phyloP scores from a whole-genome alignment of 2,888 invertebrate species.

The Boloria euphrosyne region DNA sequence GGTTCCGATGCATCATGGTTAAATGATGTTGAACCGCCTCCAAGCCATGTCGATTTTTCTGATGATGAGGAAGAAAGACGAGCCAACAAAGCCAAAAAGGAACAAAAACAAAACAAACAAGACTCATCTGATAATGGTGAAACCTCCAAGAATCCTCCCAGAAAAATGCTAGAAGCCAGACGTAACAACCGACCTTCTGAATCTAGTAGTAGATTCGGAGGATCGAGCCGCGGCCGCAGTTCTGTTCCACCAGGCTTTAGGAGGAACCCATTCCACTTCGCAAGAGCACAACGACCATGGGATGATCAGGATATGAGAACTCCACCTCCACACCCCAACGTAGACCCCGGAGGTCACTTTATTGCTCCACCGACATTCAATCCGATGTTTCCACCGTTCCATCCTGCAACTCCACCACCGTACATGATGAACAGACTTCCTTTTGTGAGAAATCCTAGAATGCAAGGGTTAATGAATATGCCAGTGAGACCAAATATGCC shows the following conservation, averaged over 20 bases:
- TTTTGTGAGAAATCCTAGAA: constrained; percentile 55
- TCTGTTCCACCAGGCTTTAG: constrained; percentile 60
- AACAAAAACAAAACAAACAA: constrained; percentile 52
- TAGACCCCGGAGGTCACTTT: constrained; percentile 38
- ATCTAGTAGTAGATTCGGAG: constrained; percentile 70
- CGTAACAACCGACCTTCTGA: constrained; percentile 73
- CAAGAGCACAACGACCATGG: constrained; percentile 56
- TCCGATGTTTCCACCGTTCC: constrained; percentile 55
- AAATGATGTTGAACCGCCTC: constrained; percentile 92
- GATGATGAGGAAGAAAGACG: constrained; percentile 93
- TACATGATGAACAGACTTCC: constrained; percentile 54
- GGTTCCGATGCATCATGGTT: constrained; percentile 96
- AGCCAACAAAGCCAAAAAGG: constrained; percentile 66
- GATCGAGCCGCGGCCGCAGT: constrained; percentile 63
- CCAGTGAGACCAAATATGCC: constrained; percentile 54
- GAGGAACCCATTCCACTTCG: constrained; percentile 52
- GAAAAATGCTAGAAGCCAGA: constrained; percentile 52
- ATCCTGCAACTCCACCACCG: constrained; percentile 48
- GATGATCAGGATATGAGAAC: constrained; percentile 48
- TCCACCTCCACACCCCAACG: constrained; percentile 54
- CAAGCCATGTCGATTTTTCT: constrained; percentile 88
- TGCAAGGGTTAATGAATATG: constrained; percentile 49
- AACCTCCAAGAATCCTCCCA: constrained; percentile 54
- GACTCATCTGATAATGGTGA: constrained; percentile 58
- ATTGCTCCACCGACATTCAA: constrained; percentile 49